phyloP scores from a whole-genome alignment of 1,140 invertebrate genomes.

The Drosophila equinoxialis region DNA sequence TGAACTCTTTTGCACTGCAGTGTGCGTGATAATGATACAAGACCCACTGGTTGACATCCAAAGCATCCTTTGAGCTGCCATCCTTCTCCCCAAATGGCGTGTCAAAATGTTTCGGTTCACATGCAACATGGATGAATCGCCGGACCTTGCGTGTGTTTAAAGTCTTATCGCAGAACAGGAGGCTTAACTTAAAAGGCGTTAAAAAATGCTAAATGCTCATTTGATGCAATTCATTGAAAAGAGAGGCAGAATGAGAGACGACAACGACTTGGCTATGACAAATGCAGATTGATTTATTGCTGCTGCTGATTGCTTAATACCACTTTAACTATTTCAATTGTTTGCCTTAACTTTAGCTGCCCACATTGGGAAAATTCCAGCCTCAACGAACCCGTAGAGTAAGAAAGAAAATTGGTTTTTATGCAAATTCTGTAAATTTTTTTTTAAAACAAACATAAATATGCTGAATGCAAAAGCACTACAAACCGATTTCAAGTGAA shows the following conservation, averaged over 20 bases:
- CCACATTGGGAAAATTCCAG: constrained; percentile 32
- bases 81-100: constrained; percentile 42
- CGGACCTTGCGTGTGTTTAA: constrained; percentile 57
- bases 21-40: constrained; percentile 73
- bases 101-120: constrained; percentile 58
- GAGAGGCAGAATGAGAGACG: constrained; percentile 20
- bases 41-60: constrained; percentile 51
- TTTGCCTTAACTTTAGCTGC: constrained; percentile 36
- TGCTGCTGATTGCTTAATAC: constrained; percentile 40
- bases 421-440: constrained; percentile 46
- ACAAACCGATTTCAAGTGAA: constrained; percentile 45
- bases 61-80: constrained; percentile 56
- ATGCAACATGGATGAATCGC: constrained; percentile 54
- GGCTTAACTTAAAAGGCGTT: constrained; percentile 61
- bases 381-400: too few relatives aligned
- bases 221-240: constrained; percentile 62
- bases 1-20: constrained; percentile 6
- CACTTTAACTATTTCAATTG: constrained; percentile 27
- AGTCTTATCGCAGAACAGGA: constrained; percentile 51
- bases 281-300: constrained; percentile 40
- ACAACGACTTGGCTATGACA: constrained; percentile 15
- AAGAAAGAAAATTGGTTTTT: constrained; percentile 36
- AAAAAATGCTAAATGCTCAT: constrained; percentile 72
- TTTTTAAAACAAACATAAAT: constrained; percentile 54
- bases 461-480: constrained; percentile 41